Percentiles rank a stretch among this genome's conserved stretches.
Evolutionary conservation across 37 sponge, comb jelly and placozoan species (phyloP).

Genomic region (Hormiphora californensis): DNA sequence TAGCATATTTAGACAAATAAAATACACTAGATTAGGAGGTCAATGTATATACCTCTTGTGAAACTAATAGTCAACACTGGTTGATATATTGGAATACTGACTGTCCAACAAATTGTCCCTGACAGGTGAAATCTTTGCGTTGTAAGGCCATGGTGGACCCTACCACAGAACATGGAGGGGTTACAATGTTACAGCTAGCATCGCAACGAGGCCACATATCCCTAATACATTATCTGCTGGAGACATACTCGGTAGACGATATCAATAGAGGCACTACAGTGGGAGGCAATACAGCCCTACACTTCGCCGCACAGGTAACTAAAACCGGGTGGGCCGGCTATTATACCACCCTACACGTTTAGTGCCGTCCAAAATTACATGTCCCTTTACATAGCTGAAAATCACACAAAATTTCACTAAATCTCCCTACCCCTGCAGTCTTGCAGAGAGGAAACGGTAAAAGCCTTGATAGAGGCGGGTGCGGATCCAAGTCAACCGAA

Average conservation of each 20-base stretch:
- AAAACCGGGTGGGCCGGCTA: too few relatives aligned
- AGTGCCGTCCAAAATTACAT: too few relatives aligned
- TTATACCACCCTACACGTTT: too few relatives aligned
- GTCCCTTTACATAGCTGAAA: neutral
- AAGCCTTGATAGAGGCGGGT: neutral
- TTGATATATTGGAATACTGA: too few relatives aligned
- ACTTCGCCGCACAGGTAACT: slow-evolving; percentile 32
- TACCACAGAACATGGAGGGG: neutral
- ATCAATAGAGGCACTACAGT: neutral
- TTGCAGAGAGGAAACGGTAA: neutral
- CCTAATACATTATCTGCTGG: neutral
- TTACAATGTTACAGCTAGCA: slow-evolving; percentile 40
- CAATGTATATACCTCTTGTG: too few relatives aligned
- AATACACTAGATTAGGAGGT: too few relatives aligned
- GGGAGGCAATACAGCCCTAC: neutral
- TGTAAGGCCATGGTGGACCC: neutral
- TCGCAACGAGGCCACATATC: neutral
- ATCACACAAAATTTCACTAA: neutral
- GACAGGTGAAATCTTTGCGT: neutral
- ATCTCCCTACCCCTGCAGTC: neutral
- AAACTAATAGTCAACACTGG: too few relatives aligned
- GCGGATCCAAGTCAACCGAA: neutral
- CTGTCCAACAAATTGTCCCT: too few relatives aligned
- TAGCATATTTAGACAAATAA: neutral
- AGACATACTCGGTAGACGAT: neutral